Evolutionary conservation across 2,888 invertebrate species (phyloP), one percentile per base, ranked within the genome.

Genomic region (Euclidia mi): DNA sequence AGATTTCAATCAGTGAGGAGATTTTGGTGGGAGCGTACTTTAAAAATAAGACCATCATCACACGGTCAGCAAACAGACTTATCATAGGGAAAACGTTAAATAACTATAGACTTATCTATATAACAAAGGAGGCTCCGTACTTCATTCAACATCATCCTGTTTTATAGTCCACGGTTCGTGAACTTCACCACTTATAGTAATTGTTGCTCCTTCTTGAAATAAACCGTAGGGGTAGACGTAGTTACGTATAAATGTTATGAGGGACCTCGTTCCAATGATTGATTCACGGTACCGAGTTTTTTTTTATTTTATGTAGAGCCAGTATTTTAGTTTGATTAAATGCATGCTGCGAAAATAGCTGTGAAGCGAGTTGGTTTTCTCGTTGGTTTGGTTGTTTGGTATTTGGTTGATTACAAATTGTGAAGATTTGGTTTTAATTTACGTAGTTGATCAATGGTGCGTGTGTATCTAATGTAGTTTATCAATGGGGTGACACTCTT

Each of bases 131-230:
- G 31, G 59, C 64, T 56, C 57, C 65, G 63, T 82, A 78, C 80
- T 77, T 75, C 75, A 79, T 82, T 79, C 64, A 62, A 67, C 71
- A 71, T 68, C 65, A 71, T 72, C 66, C 70, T 67, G 71, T 76
- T 84, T 82, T 83, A 84, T 79, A 56, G 69, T 60, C 52, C 74
- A 69, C 75, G 56, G 65, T 79, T 79, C 76, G 71, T 62, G 68
- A 71, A 84, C 78, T 87, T 86, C 77, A 71, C 66, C 85, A 89
- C 87, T 89, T 81, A 84, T 78, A 71, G 80, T 89, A 89, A 90
- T 89, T 89, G 85, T 85, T 66, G 43, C 31, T 56, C 67, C 60
- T 68, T 68, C 75, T 78, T 71, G 68, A 72, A 78, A 77, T 82
- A 80, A 72, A 74, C 69, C 20, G 32, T 45, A 28, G 41, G 35